These are phyloP conservation scores for Pygoscelis adeliae DNA, from an alignment of 2,113 vertebrate species.

Conservation along the genomic window DNA sequence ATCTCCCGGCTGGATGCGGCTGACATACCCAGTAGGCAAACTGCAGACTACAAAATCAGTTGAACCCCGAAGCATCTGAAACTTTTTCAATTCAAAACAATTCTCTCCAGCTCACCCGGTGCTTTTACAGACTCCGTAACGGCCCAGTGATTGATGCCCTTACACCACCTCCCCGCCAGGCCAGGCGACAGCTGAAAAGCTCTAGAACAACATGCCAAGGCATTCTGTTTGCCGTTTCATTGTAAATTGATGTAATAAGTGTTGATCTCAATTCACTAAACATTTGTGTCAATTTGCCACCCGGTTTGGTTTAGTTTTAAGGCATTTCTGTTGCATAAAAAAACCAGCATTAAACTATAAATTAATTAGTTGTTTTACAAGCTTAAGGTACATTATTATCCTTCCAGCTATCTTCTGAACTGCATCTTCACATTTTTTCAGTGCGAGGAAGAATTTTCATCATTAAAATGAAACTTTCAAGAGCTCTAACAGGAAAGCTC, in stretches of 20 bases:
- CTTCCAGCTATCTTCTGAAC: background rate
- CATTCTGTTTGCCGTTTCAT: slow-evolving; percentile 15
- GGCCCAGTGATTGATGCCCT: background rate
- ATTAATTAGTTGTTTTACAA: slow-evolving; percentile 11
- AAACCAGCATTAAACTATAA: background rate
- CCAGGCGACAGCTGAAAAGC: background rate
- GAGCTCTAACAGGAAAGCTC: background rate
- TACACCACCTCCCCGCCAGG: background rate
- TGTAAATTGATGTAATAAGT: slow-evolving; percentile 44
- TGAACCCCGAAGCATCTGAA: background rate
- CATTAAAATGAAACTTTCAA: slow-evolving; percentile 22
- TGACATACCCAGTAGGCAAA: background rate
- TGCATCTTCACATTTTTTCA: background rate
- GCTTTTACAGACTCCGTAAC: background rate
- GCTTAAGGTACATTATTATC: background rate
- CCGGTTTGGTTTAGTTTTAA: slow-evolving; percentile 19
- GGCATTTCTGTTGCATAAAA: slow-evolving; percentile 14
- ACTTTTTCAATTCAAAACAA: background rate
- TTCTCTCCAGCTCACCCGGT: background rate
- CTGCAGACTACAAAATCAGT: background rate
- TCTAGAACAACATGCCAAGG: background rate
- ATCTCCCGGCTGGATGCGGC: background rate
- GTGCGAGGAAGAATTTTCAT: background rate
- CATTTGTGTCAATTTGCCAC: slow-evolving; percentile 58
- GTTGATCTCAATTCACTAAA: slow-evolving; percentile 58